Conservation (phyloP, 1,140 invertebrate species). For the Papilio dardanus region DNA sequence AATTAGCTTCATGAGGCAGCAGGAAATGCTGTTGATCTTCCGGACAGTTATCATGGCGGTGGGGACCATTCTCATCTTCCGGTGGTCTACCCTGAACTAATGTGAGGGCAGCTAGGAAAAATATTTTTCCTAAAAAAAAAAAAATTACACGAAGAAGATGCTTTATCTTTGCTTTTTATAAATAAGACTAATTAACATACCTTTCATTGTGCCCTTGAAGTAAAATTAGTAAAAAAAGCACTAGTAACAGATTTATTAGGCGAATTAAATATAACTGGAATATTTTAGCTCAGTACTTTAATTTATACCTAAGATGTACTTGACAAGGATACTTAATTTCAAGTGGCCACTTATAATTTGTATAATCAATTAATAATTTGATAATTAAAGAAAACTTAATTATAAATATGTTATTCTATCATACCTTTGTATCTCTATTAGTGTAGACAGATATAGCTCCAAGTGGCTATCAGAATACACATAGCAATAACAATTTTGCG, state of each 20-base stretch:
- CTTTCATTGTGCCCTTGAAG: constrained; percentile 9
- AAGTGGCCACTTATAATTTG: background rate
- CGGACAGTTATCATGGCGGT: constrained; percentile 46
- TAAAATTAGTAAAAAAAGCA: background rate
- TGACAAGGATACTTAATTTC: background rate
- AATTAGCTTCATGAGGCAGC: constrained; percentile 66
- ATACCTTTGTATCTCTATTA: background rate
- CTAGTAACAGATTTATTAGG: background rate
- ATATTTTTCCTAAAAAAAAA: constrained; percentile 50
- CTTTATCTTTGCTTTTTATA: background rate
- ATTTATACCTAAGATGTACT: background rate
- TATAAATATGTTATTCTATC: background rate
- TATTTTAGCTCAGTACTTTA: background rate
- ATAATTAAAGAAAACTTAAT: background rate
- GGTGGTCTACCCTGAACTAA: constrained; percentile 46
- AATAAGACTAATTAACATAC: constrained; percentile 13
- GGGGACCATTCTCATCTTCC: background rate
- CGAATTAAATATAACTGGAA: background rate
- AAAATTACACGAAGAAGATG: background rate
- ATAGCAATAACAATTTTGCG: too few relatives aligned
- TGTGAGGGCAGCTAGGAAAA: constrained; percentile 52
- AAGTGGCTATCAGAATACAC: too few relatives aligned
- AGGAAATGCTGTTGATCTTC: constrained; percentile 47
- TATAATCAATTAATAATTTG: background rate
- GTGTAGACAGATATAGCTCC: too few relatives aligned